Base-by-base conservation (phyloP, 2,113 vertebrate genomes). In the Aspidoscelis tigris region DNA sequence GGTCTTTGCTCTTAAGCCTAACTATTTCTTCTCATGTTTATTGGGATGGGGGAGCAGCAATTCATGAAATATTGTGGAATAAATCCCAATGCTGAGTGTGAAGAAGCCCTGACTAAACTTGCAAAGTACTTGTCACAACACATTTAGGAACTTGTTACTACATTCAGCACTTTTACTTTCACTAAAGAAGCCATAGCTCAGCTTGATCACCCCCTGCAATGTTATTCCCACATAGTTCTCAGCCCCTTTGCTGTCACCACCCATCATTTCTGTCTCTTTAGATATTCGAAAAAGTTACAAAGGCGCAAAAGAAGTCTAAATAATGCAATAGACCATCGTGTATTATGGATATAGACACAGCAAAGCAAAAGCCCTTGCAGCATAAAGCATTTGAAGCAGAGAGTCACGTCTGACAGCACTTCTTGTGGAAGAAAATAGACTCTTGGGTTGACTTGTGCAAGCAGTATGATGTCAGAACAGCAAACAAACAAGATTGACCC, bases 151-250 rank as follows among this genome's bases (percentile, higher is more conserved):
- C 33, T 39, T 72, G 39, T 50, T 84, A 7, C 20, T 1, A 0
- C 8, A 64, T 6, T 61, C 84, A 79, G 53, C 44, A 69, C 53
- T 82, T 89, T 76, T 74, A 21, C 8, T 58, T 16, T 65, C 12
- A 0, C 66, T 26, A 68, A 65, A 33, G n/a, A 41, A 76, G 68
- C 76, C n/a, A 65, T 64, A 55, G 41, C 80, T 83, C 41, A 50
- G 21, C 84, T 84, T 88, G 22, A 83, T 44, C 85, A 75, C 44
- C 41, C 47, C 58, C 55, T 16, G 33, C 24, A 69, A 44, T 69
- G 24, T 11, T 76, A 69, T 44, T 5, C 26, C 7, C 21, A 61
- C 74, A 44, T 7, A 47, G 41, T 26, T 76, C 65, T 16, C 65
- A 50, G 14, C 11, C 50, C 65, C 65, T 71, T 70, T 81, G 26